Conservation (phyloP, 2,888 invertebrate species). For the Leptinotarsa peninsularis region DNA sequence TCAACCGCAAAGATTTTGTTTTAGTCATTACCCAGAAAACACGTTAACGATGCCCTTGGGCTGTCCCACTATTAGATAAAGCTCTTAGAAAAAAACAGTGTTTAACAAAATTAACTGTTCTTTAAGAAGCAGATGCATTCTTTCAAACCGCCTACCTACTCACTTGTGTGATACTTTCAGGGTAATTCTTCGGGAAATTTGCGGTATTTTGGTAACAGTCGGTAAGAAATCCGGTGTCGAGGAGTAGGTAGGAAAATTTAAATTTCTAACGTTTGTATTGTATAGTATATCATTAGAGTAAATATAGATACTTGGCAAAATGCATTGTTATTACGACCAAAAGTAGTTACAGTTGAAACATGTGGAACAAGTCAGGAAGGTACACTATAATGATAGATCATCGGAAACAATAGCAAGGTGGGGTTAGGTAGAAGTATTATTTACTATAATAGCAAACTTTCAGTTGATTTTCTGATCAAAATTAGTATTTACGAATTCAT, state of each 20-base stretch:
- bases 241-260: neutral
- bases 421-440: neutral
- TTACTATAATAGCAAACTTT: too few relatives aligned
- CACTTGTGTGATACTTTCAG: slow-evolving; percentile 6
- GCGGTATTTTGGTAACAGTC: slow-evolving; percentile 14
- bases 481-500: too few relatives aligned
- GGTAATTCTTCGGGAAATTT: slow-evolving; percentile 1
- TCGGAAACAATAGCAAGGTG: neutral
- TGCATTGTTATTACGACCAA: neutral
- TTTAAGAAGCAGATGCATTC: slow-evolving; percentile 12
- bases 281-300: slow-evolving; percentile 9
- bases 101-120: slow-evolving; percentile 22
- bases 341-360: neutral
- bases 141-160: slow-evolving; percentile 22
- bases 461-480: too few relatives aligned
- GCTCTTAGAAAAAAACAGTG: slow-evolving; percentile 22
- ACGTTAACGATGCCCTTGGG: slow-evolving; percentile 24
- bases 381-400: neutral
- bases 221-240: slow-evolving; percentile 1
- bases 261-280: neutral
- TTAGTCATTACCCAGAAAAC: slow-evolving; percentile 22
- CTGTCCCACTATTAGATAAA: slow-evolving; percentile 20
- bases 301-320: neutral
- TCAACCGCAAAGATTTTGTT: slow-evolving; percentile 27
- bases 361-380: neutral